phyloP scores from a whole-genome alignment of 2,797 vertebrate genomes.

The Anas flavirostris region DNA sequence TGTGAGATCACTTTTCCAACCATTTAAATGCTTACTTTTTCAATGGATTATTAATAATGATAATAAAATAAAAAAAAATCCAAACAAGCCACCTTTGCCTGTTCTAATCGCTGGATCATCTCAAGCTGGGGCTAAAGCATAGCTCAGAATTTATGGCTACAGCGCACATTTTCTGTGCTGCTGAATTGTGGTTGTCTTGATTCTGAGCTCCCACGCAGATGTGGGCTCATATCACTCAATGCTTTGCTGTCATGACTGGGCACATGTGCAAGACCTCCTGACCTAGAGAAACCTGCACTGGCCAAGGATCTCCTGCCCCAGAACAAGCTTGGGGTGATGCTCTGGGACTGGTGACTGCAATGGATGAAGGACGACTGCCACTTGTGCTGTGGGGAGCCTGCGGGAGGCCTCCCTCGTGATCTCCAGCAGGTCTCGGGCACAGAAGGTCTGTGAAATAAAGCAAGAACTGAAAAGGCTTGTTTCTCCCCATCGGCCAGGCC shows the following conservation, averaged over 20 bases:
- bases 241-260: neutral
- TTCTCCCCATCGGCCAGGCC: neutral
- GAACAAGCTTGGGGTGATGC: neutral
- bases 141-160: neutral
- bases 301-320: neutral
- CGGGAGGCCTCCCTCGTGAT: accelerated
- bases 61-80: too few species aligned
- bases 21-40: neutral
- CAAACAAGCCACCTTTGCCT: neutral
- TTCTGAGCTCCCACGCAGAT: neutral
- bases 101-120: neutral
- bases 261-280: neutral
- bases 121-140: neutral
- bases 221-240: accelerated
- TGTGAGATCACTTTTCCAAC: neutral
- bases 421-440: neutral
- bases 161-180: neutral
- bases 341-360: neutral
- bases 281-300: neutral
- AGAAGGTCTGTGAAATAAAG: neutral
- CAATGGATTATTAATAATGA: neutral
- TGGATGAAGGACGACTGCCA: neutral
- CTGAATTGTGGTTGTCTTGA: neutral
- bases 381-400: neutral
- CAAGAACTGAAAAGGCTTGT: neutral